Conservation (phyloP, 1,140 invertebrate genomes). For the Aphis gossypii region DNA sequence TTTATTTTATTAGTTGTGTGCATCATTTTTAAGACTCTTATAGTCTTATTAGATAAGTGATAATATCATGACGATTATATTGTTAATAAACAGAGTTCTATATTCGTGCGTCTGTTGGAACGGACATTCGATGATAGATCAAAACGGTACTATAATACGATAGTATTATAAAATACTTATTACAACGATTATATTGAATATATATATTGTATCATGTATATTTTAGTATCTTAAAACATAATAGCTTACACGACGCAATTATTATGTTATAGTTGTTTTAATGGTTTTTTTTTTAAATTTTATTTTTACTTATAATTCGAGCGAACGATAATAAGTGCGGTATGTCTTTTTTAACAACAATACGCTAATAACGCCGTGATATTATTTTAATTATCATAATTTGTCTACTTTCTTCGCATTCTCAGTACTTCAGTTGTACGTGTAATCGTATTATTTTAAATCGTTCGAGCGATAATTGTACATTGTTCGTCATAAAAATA, state of each 20-base stretch:
- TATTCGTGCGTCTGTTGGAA: background rate
- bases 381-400: background rate
- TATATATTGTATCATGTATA: background rate
- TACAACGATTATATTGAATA: background rate
- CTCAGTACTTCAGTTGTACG: background rate
- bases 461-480: background rate
- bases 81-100: background rate
- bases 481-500: conserved; percentile 18
- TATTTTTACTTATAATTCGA: background rate
- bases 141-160: background rate
- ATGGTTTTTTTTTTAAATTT: background rate
- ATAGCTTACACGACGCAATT: background rate
- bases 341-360: background rate
- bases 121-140: background rate
- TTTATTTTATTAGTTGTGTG: background rate
- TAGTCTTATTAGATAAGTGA: too few species aligned
- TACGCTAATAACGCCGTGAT: background rate
- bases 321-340: background rate
- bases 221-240: background rate
- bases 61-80: background rate
- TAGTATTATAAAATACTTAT: too few species aligned
- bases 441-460: conserved; percentile 6
- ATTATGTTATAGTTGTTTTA: background rate
- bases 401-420: conserved; percentile 19
- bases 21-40: background rate